Evolutionary conservation across 2,888 invertebrate species (phyloP).

Genomic region (Drosophila birchii): DNA sequence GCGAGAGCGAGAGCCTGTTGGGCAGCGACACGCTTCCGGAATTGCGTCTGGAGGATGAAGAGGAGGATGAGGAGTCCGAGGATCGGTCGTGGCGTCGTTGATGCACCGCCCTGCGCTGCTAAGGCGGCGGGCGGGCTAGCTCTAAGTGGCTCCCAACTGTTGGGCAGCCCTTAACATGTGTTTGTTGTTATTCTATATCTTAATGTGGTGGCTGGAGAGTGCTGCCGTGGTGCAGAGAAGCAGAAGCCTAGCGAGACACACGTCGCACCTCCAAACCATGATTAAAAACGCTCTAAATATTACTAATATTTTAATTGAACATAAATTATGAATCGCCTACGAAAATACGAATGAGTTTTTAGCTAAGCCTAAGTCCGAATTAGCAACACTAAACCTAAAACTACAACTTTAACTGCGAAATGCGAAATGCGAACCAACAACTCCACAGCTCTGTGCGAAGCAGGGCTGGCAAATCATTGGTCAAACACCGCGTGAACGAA

Average conservation of each 20-base stretch:
- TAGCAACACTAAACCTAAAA: slow-evolving; percentile 42
- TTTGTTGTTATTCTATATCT: slow-evolving; percentile 75
- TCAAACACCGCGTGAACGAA: slow-evolving; percentile 56
- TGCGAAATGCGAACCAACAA: slow-evolving; percentile 35
- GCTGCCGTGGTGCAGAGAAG: slow-evolving; percentile 11
- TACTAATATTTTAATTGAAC: slow-evolving; percentile 75
- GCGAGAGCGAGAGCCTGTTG: slow-evolving; percentile 79
- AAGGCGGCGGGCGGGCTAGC: slow-evolving; percentile 50
- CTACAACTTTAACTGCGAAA: slow-evolving; percentile 43
- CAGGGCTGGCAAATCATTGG: slow-evolving; percentile 40
- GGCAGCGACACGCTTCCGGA: slow-evolving; percentile 86
- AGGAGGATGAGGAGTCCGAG: slow-evolving; percentile 94
- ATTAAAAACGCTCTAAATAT: slow-evolving; percentile 76
- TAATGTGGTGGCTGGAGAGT: slow-evolving; percentile 20
- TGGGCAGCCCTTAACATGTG: slow-evolving; percentile 55
- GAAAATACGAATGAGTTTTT: slow-evolving; percentile 58
- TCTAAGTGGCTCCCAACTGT: slow-evolving; percentile 59
- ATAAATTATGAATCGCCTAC: slow-evolving; percentile 69
- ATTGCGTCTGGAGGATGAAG: slow-evolving; percentile 91
- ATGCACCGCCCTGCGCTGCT: slow-evolving; percentile 78
- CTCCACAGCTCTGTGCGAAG: slow-evolving; percentile 49
- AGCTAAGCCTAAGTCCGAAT: slow-evolving; percentile 57
- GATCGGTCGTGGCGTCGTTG: slow-evolving; percentile 96
- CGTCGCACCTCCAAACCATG: slow-evolving; percentile 18
- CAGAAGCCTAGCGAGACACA: slow-evolving; percentile 14